These are phyloP conservation scores for Ochlodes sylvanus DNA, from an alignment of 2,888 invertebrate species.

Conservation along the genomic window DNA sequence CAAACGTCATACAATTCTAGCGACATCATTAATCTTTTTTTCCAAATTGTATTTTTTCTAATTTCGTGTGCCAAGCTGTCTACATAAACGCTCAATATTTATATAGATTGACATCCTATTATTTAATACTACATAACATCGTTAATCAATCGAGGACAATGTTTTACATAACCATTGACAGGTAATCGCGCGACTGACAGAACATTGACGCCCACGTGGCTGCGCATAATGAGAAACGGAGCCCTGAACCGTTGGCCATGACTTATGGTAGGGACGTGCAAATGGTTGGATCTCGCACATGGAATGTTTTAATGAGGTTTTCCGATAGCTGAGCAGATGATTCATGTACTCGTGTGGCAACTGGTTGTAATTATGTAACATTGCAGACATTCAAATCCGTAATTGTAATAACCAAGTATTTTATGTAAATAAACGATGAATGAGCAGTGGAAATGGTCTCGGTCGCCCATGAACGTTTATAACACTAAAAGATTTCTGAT, in stretches of 20 bases:
- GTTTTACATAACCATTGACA: constrained; percentile 55
- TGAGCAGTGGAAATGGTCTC: too few species aligned
- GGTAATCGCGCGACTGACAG: constrained; percentile 48
- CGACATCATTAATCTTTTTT: neutral
- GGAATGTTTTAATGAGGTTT: constrained; percentile 36
- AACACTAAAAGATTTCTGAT: too few species aligned
- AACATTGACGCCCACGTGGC: constrained; percentile 47
- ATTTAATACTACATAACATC: constrained; percentile 50
- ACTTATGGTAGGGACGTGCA: constrained; percentile 40
- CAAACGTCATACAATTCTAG: neutral
- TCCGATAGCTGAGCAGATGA: constrained; percentile 37
- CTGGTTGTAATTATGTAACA: neutral
- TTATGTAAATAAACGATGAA: too few species aligned
- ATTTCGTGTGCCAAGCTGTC: neutral
- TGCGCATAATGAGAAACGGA: constrained; percentile 44
- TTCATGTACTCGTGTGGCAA: constrained; percentile 19
- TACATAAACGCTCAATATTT: constrained; percentile 3
- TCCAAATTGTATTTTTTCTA: neutral
- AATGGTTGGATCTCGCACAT: constrained; percentile 23
- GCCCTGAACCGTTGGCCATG: constrained; percentile 52
- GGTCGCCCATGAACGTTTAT: too few species aligned
- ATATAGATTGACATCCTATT: constrained; percentile 43
- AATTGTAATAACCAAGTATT: neutral
- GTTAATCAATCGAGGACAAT: constrained; percentile 44
- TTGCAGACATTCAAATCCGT: neutral